Conservation (phyloP, 2,113 vertebrate species). For the Oryctolagus cuniculus region mOryCun1.1 NC_091443.1:14469001-14469500, state of each 20-base stretch:
- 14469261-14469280: neutral
- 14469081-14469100: neutral
- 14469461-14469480: neutral
- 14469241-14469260: neutral
- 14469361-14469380: rapidly evolving
- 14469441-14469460: neutral
- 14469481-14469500: neutral
- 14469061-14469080: neutral
- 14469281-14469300: neutral
- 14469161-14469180: neutral
- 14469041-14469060: neutral
- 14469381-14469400: rapidly evolving
- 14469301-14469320: neutral
- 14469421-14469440: rapidly evolving
- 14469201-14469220: neutral
- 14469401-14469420: neutral
- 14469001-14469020: neutral
- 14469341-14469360: neutral
- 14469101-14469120: neutral
- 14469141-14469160: neutral
- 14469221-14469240: neutral
- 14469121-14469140: neutral
- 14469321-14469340: neutral
- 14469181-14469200: neutral
- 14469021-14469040: neutral